Evolutionary conservation across 2,113 vertebrate genomes (phyloP).

Genomic region (Scomber scombrus): DNA sequence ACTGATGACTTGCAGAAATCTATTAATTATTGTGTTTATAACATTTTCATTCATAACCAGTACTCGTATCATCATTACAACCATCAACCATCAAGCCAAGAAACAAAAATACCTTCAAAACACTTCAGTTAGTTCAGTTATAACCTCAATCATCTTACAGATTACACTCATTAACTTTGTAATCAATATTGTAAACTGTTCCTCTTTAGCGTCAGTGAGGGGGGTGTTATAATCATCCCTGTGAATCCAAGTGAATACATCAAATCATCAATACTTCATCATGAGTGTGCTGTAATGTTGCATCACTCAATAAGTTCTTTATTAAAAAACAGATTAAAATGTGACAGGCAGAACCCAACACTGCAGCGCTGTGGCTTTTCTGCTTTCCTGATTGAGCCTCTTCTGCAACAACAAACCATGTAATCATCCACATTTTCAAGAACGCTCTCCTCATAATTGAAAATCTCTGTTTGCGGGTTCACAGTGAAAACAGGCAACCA

Average conservation of each 20-base stretch:
- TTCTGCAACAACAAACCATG: slow-evolving; percentile 20
- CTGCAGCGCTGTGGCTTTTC: background rate
- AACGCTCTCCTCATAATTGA: slow-evolving; percentile 4
- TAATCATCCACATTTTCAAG: slow-evolving; percentile 26
- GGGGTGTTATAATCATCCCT: background rate
- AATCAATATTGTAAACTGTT: background rate
- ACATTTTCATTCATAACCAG: no score
- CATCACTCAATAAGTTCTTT: slow-evolving; percentile 33
- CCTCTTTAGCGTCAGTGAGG: background rate
- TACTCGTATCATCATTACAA: background rate
- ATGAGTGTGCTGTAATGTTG: background rate
- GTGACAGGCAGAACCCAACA: background rate
- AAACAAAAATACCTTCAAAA: background rate
- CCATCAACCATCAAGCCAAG: background rate
- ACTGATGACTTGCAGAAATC: background rate
- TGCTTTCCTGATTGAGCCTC: slow-evolving; percentile 26
- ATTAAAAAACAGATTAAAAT: slow-evolving; percentile 38
- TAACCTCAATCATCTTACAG: background rate
- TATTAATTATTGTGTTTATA: no score
- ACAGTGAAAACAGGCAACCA: slow-evolving; percentile 9
- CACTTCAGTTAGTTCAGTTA: background rate
- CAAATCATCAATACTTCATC: no score
- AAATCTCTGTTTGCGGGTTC: slow-evolving; percentile 30
- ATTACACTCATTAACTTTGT: slow-evolving; percentile 1
- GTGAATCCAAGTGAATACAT: no score